Evolutionary conservation across 2,888 invertebrate genomes (phyloP).

Genomic region (Lepidocyrtinus sp.): DNA sequence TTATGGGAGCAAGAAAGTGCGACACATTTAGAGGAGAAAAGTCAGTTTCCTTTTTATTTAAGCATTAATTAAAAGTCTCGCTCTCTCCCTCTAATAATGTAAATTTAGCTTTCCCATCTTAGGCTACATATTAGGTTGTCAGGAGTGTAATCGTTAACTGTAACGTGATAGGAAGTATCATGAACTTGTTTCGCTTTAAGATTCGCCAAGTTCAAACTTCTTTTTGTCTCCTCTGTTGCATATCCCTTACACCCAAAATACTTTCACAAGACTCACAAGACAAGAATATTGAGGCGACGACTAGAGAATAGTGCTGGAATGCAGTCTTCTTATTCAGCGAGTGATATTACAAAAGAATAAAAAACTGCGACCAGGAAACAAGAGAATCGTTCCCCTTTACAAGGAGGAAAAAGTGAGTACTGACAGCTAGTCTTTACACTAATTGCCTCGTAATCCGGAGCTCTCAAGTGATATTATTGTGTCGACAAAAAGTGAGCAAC

Average conservation of each 20-base stretch:
- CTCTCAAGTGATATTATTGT: constrained; percentile 66
- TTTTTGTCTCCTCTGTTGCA: constrained; percentile 26
- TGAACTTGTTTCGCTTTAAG: constrained; percentile 52
- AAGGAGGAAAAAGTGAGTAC: constrained; percentile 51
- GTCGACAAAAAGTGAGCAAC: constrained; percentile 41
- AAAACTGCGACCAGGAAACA: constrained; percentile 14
- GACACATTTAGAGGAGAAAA: constrained; percentile 31
- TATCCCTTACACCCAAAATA: constrained; percentile 4
- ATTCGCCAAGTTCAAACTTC: constrained; percentile 40
- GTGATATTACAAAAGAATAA: not conserved
- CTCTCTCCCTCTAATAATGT: constrained; percentile 52
- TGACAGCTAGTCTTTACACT: constrained; percentile 64
- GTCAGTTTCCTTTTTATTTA: constrained; percentile 43
- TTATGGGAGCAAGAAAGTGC: constrained; percentile 31
- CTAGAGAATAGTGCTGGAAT: constrained; percentile 23
- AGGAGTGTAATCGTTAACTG: not conserved
- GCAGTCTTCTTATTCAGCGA: not conserved
- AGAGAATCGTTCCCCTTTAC: constrained; percentile 9
- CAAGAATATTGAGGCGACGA: constrained; percentile 19
- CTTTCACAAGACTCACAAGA: constrained; percentile 28
- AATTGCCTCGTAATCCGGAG: constrained; percentile 69
- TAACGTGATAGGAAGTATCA: constrained; percentile 29
- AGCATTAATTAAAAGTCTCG: constrained; percentile 54
- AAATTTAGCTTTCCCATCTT: constrained; percentile 51
- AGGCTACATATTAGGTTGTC: constrained; percentile 28